Evolutionary conservation across 2,113 vertebrate genomes (phyloP).

Genomic region (Gobius niger): DNA sequence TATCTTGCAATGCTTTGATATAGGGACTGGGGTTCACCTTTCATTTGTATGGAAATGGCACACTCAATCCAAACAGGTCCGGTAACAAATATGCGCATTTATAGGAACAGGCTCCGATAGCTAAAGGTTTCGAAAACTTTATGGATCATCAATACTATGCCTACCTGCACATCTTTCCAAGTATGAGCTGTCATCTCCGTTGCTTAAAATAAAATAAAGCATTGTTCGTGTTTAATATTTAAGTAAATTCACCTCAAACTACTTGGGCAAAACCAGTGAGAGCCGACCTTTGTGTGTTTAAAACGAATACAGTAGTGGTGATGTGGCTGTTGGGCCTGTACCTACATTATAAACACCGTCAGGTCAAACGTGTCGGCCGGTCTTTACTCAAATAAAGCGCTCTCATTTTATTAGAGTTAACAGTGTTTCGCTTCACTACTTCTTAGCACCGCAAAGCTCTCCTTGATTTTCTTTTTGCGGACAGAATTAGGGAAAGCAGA

Average conservation of each 20-base stretch:
- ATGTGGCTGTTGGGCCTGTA: neutral
- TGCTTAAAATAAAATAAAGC: neutral
- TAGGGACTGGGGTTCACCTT: neutral
- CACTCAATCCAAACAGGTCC: too few relatives aligned
- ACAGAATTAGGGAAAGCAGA: conserved; percentile 10
- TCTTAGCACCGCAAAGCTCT: neutral
- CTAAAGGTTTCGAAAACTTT: too few relatives aligned
- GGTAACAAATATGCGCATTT: too few relatives aligned
- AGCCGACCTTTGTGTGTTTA: too few relatives aligned
- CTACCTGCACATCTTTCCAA: neutral
- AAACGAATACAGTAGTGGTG: too few relatives aligned
- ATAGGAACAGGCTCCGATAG: too few relatives aligned
- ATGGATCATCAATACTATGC: neutral
- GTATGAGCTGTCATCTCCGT: neutral
- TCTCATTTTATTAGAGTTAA: neutral
- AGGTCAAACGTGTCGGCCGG: neutral
- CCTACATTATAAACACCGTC: neutral
- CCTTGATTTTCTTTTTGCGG: neutral
- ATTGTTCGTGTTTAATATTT: neutral
- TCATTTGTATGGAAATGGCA: too few relatives aligned
- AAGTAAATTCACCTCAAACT: neutral
- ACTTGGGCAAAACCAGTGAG: too few relatives aligned
- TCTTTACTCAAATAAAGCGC: neutral
- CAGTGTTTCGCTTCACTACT: conserved; percentile 2
- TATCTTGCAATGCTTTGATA: neutral